Conservation (phyloP, 2,113 vertebrate genomes). For the Sylvia atricapilla region DNA sequence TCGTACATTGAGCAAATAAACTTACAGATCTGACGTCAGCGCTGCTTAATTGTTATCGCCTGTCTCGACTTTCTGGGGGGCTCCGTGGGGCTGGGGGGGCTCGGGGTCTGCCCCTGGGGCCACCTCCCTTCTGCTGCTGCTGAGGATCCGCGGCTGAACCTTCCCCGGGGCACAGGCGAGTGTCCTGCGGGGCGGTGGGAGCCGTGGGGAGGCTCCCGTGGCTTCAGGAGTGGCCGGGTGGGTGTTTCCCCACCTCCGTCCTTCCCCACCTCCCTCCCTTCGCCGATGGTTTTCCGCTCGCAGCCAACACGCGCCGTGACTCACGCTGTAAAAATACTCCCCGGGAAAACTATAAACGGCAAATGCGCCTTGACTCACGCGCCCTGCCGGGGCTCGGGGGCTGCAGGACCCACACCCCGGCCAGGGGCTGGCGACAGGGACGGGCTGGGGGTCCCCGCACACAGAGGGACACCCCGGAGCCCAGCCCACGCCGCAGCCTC, state of each 20-base stretch:
- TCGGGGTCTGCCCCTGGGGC: not conserved
- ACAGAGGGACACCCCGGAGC: fast-evolving
- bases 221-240: fast-evolving
- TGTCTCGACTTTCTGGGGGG: not conserved
- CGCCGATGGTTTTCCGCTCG: not conserved
- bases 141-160: fast-evolving
- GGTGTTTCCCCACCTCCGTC: not conserved
- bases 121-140: fast-evolving
- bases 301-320: not conserved
- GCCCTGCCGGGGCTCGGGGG: not conserved
- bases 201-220: fast-evolving
- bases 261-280: not conserved
- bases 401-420: fast-evolving
- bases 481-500: not conserved
- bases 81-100: not conserved
- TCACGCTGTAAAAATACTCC: conserved; percentile 46
- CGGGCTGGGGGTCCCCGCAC: not conserved
- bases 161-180: fast-evolving
- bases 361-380: not conserved
- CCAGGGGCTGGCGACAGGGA: not conserved
- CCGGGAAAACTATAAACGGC: not conserved
- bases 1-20: conserved; percentile 98
- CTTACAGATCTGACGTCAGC: conserved; percentile 86
- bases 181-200: fast-evolving
- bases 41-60: conserved; percentile 42